These are phyloP conservation scores for Sympetrum striolatum DNA, from an alignment of 2,888 invertebrate species.

Conservation along the genomic window DNA sequence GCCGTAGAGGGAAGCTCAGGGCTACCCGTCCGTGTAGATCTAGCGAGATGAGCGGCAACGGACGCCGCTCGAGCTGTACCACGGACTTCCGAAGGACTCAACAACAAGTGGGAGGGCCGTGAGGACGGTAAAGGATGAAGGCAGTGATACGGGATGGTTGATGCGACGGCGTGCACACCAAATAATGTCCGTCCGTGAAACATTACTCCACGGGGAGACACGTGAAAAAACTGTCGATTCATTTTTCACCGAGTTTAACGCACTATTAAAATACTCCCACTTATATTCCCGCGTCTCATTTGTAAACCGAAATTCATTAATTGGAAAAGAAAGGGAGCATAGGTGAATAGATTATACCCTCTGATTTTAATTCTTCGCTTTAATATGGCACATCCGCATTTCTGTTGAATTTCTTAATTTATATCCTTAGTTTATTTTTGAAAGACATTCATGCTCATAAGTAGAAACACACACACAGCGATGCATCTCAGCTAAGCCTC, in stretches of 20 bases:
- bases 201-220: not conserved
- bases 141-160: not conserved
- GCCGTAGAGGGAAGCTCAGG: not conserved
- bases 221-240: not conserved
- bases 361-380: too few species aligned
- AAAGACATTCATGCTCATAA: too few species aligned
- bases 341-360: too few species aligned
- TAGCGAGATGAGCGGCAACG: not conserved
- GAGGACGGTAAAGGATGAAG: not conserved
- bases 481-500: too few species aligned
- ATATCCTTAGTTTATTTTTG: too few species aligned
- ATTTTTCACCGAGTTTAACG: not conserved
- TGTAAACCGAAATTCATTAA: too few species aligned
- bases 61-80: not conserved
- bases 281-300: too few species aligned
- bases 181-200: not conserved
- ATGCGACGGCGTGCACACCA: not conserved
- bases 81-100: not conserved
- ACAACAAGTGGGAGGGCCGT: not conserved
- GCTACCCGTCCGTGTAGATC: not conserved
- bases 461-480: too few species aligned
- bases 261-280: not conserved
- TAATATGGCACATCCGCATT: too few species aligned
- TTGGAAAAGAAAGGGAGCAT: too few species aligned
- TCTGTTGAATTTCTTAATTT: too few species aligned